These are phyloP conservation scores for Lamprologus lemairii DNA, from an alignment of 2,113 vertebrate species.

Conservation along the genomic window DNA sequence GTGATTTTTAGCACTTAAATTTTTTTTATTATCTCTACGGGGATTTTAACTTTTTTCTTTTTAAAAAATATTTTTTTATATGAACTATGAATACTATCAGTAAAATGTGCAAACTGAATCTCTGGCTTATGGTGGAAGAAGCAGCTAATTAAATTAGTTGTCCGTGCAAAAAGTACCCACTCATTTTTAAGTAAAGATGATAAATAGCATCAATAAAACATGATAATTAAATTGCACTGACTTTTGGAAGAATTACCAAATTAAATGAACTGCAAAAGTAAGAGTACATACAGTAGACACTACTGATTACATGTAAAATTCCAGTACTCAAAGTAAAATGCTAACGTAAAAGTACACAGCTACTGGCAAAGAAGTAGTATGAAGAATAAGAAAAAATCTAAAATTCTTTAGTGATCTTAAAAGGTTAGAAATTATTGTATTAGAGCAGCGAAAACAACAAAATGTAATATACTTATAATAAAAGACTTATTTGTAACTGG, in stretches of 20 bases:
- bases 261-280: neutral
- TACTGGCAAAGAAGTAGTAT: neutral
- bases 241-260: neutral
- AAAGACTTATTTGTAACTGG: neutral
- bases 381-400: neutral
- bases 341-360: neutral
- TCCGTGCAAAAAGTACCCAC: neutral
- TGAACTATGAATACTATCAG: neutral
- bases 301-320: neutral
- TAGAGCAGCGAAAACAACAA: neutral
- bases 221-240: neutral
- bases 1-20: accelerated
- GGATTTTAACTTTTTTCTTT: neutral
- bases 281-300: neutral
- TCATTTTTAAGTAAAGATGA: neutral
- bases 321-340: neutral
- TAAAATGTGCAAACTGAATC: neutral
- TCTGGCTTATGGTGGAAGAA: neutral
- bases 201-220: neutral
- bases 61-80: neutral
- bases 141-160: neutral
- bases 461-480: neutral
- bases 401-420: neutral
- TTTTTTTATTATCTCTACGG: neutral
- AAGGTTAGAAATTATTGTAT: neutral